A percentile compares a stretch with the other conserved stretches of the same genome.
These are phyloP conservation scores for Pteria penguin DNA, from an alignment of 2,888 invertebrate species.

Conservation along the genomic window DNA sequence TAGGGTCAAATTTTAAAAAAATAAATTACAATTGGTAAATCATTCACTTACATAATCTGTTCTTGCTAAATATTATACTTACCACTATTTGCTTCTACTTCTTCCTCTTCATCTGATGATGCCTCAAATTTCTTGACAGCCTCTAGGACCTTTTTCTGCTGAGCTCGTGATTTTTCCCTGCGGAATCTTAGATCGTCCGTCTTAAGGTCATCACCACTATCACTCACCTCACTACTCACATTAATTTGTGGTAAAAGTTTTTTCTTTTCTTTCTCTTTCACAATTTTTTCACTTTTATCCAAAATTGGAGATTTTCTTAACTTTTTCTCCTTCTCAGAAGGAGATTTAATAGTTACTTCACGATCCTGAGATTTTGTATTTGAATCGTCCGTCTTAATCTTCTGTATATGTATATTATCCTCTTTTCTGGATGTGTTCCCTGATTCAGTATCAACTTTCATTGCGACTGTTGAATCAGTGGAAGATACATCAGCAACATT, in stretches of 20 bases:
- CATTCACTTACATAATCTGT: too few relatives aligned
- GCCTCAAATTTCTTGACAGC: conserved; percentile 27
- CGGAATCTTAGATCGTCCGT: background rate
- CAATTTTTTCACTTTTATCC: background rate
- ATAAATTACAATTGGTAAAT: too few relatives aligned
- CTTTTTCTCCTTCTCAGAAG: background rate
- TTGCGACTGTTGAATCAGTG: background rate
- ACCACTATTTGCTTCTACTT: conserved; percentile 16
- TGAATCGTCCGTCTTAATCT: background rate
- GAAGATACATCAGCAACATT: conserved; percentile 3
- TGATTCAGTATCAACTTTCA: background rate
- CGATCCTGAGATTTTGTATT: background rate
- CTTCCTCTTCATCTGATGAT: conserved; percentile 18
- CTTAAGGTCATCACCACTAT: too few relatives aligned
- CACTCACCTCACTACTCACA: background rate
- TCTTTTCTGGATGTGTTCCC: background rate
- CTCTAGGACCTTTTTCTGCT: background rate
- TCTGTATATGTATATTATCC: background rate
- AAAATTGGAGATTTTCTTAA: background rate
- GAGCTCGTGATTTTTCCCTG: background rate
- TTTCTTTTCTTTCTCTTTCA: background rate
- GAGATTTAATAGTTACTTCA: background rate
- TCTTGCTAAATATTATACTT: background rate
- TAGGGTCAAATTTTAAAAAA: too few relatives aligned
- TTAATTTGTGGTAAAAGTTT: background rate